A percentile compares a stretch with the other conserved stretches of the same genome.
phyloP scores from a whole-genome alignment of 2,797 vertebrate species.

The Poeciliopsis gracilis region DNA sequence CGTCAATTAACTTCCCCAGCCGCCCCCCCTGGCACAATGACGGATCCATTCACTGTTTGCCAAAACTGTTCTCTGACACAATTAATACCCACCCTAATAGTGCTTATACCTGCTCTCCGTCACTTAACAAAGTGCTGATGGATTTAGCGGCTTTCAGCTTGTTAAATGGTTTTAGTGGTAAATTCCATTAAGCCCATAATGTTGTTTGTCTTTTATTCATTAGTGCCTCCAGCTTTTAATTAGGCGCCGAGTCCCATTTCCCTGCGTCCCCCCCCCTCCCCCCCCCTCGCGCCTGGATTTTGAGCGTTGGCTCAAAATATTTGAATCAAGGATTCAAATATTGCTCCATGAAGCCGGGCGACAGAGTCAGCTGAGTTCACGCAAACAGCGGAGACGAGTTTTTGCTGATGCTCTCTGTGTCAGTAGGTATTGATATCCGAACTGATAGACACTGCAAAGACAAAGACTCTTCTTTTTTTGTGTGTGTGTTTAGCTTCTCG shows the following conservation, averaged over 20 bases:
- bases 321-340: background rate
- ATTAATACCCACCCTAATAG: conserved; percentile 52
- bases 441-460: background rate
- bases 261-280: too few relatives aligned
- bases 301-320: background rate
- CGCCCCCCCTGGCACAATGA: conserved; percentile 57
- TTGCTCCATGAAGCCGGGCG: background rate
- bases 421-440: background rate
- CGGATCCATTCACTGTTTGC: conserved; percentile 66
- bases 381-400: background rate
- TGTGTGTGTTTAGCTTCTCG: too few relatives aligned
- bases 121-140: conserved; percentile 34
- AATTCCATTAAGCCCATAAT: conserved; percentile 45
- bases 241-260: conserved; percentile 15
- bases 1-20: conserved; percentile 64
- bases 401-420: background rate
- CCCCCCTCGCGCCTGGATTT: background rate
- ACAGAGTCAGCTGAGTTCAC: background rate
- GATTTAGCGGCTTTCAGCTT: conserved; percentile 39
- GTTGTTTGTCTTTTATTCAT: conserved; percentile 26
- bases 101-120: conserved; percentile 65
- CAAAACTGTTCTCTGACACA: conserved; percentile 64
- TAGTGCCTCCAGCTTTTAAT: conserved; percentile 23
- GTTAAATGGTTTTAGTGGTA: conserved; percentile 34
- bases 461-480: too few relatives aligned